A percentile compares a stretch with the other conserved stretches of the same genome.
phyloP scores from a whole-genome alignment of 1,140 invertebrate genomes.

The Antheraea pernyi region DNA sequence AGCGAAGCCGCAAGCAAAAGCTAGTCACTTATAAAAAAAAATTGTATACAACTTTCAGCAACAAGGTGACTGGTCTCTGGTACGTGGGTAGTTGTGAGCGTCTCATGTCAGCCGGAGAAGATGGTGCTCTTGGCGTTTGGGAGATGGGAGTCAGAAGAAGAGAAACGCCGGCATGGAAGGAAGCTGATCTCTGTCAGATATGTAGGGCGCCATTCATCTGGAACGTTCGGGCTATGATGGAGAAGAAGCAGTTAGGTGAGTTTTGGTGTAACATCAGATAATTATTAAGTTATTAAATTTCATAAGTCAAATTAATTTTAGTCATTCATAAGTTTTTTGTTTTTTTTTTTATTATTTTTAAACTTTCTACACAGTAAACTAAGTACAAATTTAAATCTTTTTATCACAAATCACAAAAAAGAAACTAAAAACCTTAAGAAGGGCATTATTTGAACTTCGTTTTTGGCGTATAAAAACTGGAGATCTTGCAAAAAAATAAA shows the following conservation, averaged over 20 bases:
- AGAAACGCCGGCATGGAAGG: conserved; percentile 97
- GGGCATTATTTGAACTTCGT: too few relatives aligned
- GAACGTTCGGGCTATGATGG: conserved; percentile 99
- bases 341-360: too few relatives aligned
- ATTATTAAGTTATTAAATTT: too few relatives aligned
- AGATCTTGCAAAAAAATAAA: too few relatives aligned
- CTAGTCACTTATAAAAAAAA: not conserved
- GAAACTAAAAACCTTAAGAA: too few relatives aligned
- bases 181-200: conserved; percentile 95
- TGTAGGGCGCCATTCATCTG: conserved; percentile 98
- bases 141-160: conserved; percentile 89
- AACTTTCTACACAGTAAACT: too few relatives aligned
- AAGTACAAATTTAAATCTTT: too few relatives aligned
- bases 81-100: conserved; percentile 90
- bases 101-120: conserved; percentile 96
- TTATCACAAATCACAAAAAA: too few relatives aligned
- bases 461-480: too few relatives aligned
- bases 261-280: not conserved
- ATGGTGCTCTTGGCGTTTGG: conserved; percentile 96
- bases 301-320: too few relatives aligned
- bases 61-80: conserved; percentile 89
- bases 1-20: too few relatives aligned
- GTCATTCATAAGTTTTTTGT: too few relatives aligned
- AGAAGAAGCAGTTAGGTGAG: conserved; percentile 91
- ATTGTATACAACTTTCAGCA: conserved; percentile 74